These are phyloP conservation scores for Scomber colias DNA, from an alignment of 2,113 vertebrate species.

Conservation along the genomic window DNA sequence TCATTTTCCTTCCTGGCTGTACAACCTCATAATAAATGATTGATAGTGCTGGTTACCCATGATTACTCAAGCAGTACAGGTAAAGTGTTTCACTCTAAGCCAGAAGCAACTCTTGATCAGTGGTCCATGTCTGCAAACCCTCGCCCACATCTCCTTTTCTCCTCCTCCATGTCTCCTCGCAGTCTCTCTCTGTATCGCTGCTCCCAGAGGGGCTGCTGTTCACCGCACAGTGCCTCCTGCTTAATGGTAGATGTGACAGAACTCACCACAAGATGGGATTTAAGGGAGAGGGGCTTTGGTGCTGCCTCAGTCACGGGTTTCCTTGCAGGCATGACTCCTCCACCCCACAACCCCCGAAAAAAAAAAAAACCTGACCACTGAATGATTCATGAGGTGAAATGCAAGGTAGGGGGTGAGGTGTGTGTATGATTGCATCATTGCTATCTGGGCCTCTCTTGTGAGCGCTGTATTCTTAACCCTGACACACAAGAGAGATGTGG, in stretches of 20 bases:
- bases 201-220: conserved; percentile 63
- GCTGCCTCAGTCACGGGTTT: conserved; percentile 31
- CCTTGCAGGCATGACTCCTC: conserved; percentile 36
- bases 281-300: conserved; percentile 17
- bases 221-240: conserved; percentile 57
- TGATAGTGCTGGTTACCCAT: conserved; percentile 58
- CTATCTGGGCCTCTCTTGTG: conserved; percentile 64
- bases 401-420: conserved; percentile 4
- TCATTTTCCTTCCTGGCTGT: conserved; percentile 17
- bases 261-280: conserved; percentile 48
- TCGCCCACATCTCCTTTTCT: conserved; percentile 53
- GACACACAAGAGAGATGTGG: conserved; percentile 15
- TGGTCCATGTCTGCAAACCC: conserved; percentile 60
- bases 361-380: conserved; percentile 46
- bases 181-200: conserved; percentile 13
- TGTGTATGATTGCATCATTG: conserved; percentile 63
- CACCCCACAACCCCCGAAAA: neutral
- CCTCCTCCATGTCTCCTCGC: conserved; percentile 30
- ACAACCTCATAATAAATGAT: conserved; percentile 55
- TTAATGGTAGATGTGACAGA: conserved; percentile 69
- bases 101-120: conserved; percentile 63
- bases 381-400: conserved; percentile 79
- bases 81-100: conserved; percentile 71
- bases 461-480: conserved; percentile 66
- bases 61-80: conserved; percentile 59